These are phyloP conservation scores for Cordylochernes scorpioides DNA, from an alignment of 2,888 invertebrate genomes.

Conservation along the genomic window DNA sequence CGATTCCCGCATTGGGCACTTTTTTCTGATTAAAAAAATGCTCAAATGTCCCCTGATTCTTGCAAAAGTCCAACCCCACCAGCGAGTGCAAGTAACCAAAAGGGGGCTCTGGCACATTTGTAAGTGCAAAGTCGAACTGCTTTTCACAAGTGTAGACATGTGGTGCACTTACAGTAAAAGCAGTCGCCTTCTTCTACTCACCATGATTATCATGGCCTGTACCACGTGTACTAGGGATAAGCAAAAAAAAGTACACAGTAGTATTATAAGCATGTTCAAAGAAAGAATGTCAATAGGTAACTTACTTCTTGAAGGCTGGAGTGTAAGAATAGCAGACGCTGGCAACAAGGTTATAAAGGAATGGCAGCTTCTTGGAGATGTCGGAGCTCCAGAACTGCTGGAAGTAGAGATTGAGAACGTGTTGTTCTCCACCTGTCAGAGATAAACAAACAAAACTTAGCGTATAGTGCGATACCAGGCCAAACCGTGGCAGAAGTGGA, in stretches of 20 bases:
- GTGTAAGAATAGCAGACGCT: constrained; percentile 85
- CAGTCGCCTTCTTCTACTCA: too few species aligned
- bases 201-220: too few species aligned
- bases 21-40: too few species aligned
- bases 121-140: neutral
- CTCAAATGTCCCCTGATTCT: too few species aligned
- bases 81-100: neutral
- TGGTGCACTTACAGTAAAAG: too few species aligned
- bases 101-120: neutral
- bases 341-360: constrained; percentile 88
- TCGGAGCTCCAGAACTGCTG: constrained; percentile 76
- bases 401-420: constrained; percentile 77
- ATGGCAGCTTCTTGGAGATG: constrained; percentile 72
- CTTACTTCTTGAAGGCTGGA: constrained; percentile 89
- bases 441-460: too few species aligned
- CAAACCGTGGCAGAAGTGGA: too few species aligned
- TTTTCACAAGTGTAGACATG: too few species aligned
- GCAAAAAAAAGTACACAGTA: neutral
- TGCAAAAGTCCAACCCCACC: too few species aligned
- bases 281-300: constrained; percentile 15
- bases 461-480: too few species aligned
- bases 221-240: too few species aligned
- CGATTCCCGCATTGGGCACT: too few species aligned
- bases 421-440: constrained; percentile 80
- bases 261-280: neutral